These are phyloP conservation scores for Agelastica alni DNA, from an alignment of 2,888 invertebrate genomes.

Conservation along the genomic window DNA sequence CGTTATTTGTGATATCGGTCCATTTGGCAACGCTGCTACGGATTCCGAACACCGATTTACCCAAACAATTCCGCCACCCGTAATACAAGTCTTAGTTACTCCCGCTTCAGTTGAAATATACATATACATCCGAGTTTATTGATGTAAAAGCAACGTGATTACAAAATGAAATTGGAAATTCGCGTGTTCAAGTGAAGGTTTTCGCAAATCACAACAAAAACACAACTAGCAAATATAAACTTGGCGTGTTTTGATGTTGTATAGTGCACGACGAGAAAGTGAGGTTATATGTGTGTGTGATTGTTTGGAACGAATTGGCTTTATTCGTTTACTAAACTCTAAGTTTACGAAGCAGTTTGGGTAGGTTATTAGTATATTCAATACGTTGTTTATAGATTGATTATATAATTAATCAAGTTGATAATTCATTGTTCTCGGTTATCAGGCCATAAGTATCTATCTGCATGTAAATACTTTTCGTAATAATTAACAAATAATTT, in stretches of 20 bases:
- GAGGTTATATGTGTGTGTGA: background rate
- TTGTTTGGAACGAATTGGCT: background rate
- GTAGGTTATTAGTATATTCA: too few relatives aligned
- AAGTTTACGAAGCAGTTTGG: too few relatives aligned
- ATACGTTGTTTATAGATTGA: too few relatives aligned
- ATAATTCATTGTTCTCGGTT: too few relatives aligned
- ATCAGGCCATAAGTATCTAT: too few relatives aligned
- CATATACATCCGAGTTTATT: background rate
- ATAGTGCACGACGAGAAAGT: background rate
- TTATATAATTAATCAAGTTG: too few relatives aligned
- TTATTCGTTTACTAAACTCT: too few relatives aligned
- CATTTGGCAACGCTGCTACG: background rate
- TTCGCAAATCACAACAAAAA: constrained; percentile 7
- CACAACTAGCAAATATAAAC: background rate
- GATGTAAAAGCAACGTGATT: constrained; percentile 1
- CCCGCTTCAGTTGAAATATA: background rate
- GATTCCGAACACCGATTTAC: background rate
- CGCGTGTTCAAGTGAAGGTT: constrained; percentile 3
- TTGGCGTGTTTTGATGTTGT: background rate
- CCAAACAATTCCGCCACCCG: background rate
- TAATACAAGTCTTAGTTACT: background rate
- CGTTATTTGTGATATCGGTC: too few relatives aligned
- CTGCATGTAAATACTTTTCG: too few relatives aligned
- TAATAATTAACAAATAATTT: too few relatives aligned
- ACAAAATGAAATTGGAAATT: constrained; percentile 3